A percentile compares a stretch with the other conserved stretches of the same genome.
Conservation (phyloP, 2,888 invertebrate species). For the Nomada ferruginata region DNA sequence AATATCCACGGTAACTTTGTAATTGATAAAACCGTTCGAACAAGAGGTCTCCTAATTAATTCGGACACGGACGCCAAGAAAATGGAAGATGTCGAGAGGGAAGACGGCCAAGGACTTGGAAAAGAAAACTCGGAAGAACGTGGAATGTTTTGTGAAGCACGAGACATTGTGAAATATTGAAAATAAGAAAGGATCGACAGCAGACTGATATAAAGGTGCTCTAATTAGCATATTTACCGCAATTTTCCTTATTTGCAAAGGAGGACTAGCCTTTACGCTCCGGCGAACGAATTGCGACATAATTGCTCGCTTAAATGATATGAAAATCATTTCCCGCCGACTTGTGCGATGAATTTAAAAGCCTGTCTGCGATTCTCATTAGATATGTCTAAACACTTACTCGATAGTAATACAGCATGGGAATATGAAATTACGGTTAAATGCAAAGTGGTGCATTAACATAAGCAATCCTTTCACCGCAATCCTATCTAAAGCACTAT, state of each 20-base stretch:
- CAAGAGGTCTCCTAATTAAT: slow-evolving; percentile 23
- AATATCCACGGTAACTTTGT: neutral
- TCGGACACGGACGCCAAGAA: neutral
- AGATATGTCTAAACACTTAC: neutral
- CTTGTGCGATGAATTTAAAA: neutral
- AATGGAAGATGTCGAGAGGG: neutral
- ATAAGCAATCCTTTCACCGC: neutral
- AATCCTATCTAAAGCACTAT: neutral
- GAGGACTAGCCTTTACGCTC: slow-evolving; percentile 20
- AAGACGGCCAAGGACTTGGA: neutral
- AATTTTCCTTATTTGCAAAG: slow-evolving; percentile 32
- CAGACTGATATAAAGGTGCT: neutral
- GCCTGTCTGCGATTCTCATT: neutral
- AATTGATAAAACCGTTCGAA: slow-evolving; percentile 30
- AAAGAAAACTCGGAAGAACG: too few species aligned
- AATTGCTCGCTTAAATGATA: slow-evolving; percentile 34
- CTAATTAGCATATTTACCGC: slow-evolving; percentile 35
- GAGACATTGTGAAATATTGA: too few species aligned
- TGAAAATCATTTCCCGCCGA: slow-evolving; percentile 35
- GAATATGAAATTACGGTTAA: neutral
- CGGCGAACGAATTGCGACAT: slow-evolving; percentile 45
- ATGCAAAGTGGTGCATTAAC: too few species aligned
- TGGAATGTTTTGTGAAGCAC: too few species aligned
- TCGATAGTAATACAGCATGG: neutral
- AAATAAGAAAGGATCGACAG: neutral